Base-by-base conservation (phyloP, 1,140 invertebrate genomes). In the Oryzaephilus surinamensis region DNA sequence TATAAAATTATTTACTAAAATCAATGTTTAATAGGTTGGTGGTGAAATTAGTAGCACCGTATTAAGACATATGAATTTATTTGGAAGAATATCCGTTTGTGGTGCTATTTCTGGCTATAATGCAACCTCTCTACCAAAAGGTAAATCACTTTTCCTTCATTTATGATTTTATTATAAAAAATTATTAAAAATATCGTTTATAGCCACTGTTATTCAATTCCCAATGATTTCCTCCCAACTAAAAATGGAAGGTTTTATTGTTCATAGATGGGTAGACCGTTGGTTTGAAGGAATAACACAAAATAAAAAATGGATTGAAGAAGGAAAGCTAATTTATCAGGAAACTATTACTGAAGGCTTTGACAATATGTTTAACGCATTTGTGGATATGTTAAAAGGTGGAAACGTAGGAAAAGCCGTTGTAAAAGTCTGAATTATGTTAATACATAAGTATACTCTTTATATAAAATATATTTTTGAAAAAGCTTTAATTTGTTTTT, bases 341-440 rank as follows among this genome's bases (percentile, higher is more conserved):
- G 77, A 81, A 60, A 73, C 74, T 7, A 46, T 76, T 2, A 71
- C 67, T 1, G 56, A 74, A 18, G 78, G 77, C 2, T 80, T 82
- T 48, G 73, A 79, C 23, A 73, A 74, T 35, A 73, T 77, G 59
- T 70, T 67, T 14, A 51, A 72, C 11, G 77, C 77, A 6, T 80
- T 81, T 47, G 59, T 72, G 26, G 70, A 68, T 13, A 67, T 81
- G 54, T 60, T 82, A 16, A 56, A 56, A 18, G 77, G 79, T 14
- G 64, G 67, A 34, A 81, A 77, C 58, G 64, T 55, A 12, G 79
- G 78, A 17, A 81, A 82, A 64, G 69, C 72, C 24, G 51, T 80
- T 35, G 69, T 81, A 6, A 51, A 51, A 40, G 43, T 45, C 12
- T 56, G 16, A 38, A 24, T n/a, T n/a, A n/a, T n/a, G n/a, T n/a